A percentile compares a stretch with the other conserved stretches of the same genome.
Evolutionary conservation across 2,797 vertebrate genomes (phyloP).

Genomic region (Anguilla anguilla): DNA sequence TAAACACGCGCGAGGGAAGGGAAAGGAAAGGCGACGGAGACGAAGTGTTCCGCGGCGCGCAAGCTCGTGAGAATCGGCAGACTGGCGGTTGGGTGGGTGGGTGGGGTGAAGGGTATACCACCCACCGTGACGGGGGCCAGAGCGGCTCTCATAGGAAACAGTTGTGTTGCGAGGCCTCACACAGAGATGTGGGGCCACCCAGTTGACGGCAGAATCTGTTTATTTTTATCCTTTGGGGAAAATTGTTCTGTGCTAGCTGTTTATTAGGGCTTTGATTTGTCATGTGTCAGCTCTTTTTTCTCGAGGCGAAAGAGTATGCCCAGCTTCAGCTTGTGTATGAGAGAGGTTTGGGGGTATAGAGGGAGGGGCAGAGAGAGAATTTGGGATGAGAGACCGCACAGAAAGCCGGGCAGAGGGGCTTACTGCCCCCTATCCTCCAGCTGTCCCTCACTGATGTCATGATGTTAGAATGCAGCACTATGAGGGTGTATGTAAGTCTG

Average conservation of each 20-base stretch:
- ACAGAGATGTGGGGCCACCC: slow-evolving; percentile 78
- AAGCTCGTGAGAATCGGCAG: slow-evolving; percentile 53
- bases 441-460: slow-evolving; percentile 66
- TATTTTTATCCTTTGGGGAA: slow-evolving; percentile 76
- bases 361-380: too few species aligned
- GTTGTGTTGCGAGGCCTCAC: slow-evolving; percentile 80
- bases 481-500: neutral
- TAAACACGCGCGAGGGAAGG: neutral
- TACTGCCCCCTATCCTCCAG: slow-evolving; percentile 52
- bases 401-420: slow-evolving; percentile 55
- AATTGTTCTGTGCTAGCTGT: slow-evolving; percentile 72
- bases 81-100: slow-evolving; percentile 45
- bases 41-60: slow-evolving; percentile 41
- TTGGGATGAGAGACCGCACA: slow-evolving; percentile 54
- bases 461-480: slow-evolving; percentile 40
- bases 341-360: slow-evolving; percentile 51
- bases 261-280: slow-evolving; percentile 80
- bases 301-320: slow-evolving; percentile 67
- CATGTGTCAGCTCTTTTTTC: slow-evolving; percentile 68
- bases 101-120: slow-evolving; percentile 73
- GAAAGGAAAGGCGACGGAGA: slow-evolving; percentile 38
- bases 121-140: slow-evolving; percentile 71
- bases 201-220: slow-evolving; percentile 75
- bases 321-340: slow-evolving; percentile 63
- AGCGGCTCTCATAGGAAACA: slow-evolving; percentile 77